Percentiles rank a stretch among this genome's conserved stretches.
Conservation (phyloP, 2,113 vertebrate species). For the Taxidea taxus region DNA sequence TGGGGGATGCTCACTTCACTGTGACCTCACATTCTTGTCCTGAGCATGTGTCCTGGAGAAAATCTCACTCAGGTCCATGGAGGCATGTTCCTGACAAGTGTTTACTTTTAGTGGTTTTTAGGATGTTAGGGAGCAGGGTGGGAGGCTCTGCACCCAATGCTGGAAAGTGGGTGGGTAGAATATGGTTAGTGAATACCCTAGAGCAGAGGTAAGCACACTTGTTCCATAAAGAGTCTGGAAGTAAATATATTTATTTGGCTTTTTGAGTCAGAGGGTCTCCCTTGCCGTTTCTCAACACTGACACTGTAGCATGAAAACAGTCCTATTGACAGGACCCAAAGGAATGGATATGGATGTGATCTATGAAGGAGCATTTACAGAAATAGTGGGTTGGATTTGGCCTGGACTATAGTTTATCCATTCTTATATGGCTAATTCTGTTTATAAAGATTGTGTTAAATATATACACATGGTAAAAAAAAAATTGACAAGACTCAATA, state of each 20-base stretch:
- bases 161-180: not conserved
- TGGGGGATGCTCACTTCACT: not conserved
- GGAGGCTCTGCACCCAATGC: fast-evolving
- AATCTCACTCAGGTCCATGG: no score
- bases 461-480: not conserved
- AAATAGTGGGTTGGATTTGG: not conserved
- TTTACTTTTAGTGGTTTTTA: not conserved
- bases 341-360: fast-evolving
- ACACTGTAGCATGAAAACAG: fast-evolving
- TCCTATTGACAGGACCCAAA: fast-evolving
- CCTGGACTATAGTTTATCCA: not conserved
- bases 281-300: fast-evolving
- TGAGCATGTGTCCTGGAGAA: fast-evolving
- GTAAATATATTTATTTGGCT: no score
- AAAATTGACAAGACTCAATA: not conserved
- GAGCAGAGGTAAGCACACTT: fast-evolving
- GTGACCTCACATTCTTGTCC: fast-evolving
- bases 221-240: not conserved
- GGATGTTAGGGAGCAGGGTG: no score
- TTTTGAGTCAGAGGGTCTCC: fast-evolving
- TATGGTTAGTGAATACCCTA: not conserved
- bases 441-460: not conserved
- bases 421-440: not conserved
- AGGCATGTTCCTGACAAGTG: not conserved
- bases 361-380: not conserved